These are phyloP conservation scores for Cladorhizidae sp. DNA, from an alignment of 37 sponge, comb jelly and placozoan genomes.

Conservation along the genomic window DNA sequence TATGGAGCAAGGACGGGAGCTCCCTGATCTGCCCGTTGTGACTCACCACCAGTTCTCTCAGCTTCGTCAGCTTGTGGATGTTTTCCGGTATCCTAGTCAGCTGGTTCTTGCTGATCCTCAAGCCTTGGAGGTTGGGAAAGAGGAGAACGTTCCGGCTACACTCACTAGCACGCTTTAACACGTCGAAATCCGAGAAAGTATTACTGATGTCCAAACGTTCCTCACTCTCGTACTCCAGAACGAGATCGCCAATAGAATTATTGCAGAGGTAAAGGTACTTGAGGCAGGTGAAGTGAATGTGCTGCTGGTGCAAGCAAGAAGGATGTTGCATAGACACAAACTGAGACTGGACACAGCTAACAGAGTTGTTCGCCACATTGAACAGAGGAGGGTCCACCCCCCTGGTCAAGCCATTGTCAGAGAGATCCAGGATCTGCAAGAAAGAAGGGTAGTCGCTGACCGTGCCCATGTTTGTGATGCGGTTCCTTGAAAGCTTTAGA, in stretches of 20 bases:
- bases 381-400: not conserved
- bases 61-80: constrained; percentile 29
- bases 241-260: constrained; percentile 34
- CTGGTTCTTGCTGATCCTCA: constrained; percentile 36
- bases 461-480: constrained; percentile 34
- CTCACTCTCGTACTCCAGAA: not conserved
- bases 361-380: not conserved
- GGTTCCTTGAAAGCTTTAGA: constrained; percentile 47
- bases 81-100: constrained; percentile 27
- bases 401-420: constrained; percentile 11
- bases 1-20: constrained; percentile 28
- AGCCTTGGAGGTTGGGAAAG: constrained; percentile 48
- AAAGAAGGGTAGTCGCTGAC: constrained; percentile 36
- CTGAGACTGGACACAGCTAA: constrained; percentile 43
- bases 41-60: constrained; percentile 26
- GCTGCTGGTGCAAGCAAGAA: constrained; percentile 31
- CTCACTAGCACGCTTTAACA: not conserved
- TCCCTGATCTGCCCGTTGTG: constrained; percentile 22
- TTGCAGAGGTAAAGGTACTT: constrained; percentile 33
- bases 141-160: not conserved
- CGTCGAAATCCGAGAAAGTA: not conserved
- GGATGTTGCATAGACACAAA: not conserved
- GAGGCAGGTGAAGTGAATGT: constrained; percentile 16
- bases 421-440: constrained; percentile 35
- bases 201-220: not conserved